Percentiles rank a stretch among this genome's conserved stretches.
These are phyloP conservation scores for Antheraea yamamai DNA, from an alignment of 2,888 invertebrate species.

Conservation along the genomic window DNA sequence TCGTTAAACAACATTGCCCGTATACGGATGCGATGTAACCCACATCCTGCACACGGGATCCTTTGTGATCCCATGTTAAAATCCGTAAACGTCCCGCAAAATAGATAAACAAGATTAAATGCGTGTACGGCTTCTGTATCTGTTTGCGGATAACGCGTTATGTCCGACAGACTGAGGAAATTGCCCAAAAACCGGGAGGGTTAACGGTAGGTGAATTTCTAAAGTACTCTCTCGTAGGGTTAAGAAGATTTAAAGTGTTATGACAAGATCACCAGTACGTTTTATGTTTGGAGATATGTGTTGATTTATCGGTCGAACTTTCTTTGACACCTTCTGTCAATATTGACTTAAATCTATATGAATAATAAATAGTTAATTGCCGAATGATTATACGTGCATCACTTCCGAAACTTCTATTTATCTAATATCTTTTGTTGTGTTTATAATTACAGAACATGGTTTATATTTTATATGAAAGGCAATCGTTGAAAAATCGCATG, in stretches of 20 bases:
- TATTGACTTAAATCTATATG: too few species aligned
- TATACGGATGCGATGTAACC: constrained; percentile 69
- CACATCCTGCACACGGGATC: constrained; percentile 46
- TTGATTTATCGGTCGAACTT: constrained; percentile 46
- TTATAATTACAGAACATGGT: too few species aligned
- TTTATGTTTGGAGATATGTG: constrained; percentile 45
- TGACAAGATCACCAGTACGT: constrained; percentile 45
- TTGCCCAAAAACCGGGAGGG: constrained; percentile 46
- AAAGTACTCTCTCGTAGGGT: constrained; percentile 55
- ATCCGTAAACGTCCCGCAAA: constrained; percentile 40
- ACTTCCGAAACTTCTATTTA: too few species aligned
- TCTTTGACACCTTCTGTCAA: constrained; percentile 12
- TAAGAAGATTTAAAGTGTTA: constrained; percentile 58
- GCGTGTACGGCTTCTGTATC: constrained; percentile 44
- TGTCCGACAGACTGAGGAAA: constrained; percentile 51
- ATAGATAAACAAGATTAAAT: constrained; percentile 63
- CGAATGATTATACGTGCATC: too few species aligned
- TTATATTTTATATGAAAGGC: too few species aligned
- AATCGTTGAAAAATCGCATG: too few species aligned
- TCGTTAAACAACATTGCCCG: constrained; percentile 52
- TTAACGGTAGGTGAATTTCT: constrained; percentile 51
- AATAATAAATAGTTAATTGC: too few species aligned
- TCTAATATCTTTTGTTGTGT: too few species aligned
- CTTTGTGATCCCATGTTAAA: constrained; percentile 47
- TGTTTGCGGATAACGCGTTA: constrained; percentile 21